Conservation (phyloP, 2,888 invertebrate genomes). For the Lithophane socia region DNA sequence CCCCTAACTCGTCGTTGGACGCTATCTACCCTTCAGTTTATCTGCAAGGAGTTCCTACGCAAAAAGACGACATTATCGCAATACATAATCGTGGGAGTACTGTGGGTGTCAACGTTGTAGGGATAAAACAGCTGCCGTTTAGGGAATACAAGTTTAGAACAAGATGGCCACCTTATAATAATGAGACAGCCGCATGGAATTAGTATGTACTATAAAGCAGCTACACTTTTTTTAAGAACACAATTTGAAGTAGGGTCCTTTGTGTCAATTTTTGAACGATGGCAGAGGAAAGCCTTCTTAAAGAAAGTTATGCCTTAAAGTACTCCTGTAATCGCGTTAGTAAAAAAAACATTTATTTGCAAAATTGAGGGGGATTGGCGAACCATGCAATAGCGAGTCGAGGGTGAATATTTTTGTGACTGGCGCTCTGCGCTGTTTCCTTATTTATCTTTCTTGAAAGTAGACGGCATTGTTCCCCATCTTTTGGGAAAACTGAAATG, state of each 20-base stretch:
- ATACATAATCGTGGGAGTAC: slow-evolving; percentile 23
- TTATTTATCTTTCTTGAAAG: slow-evolving; percentile 2
- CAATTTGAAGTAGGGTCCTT: not conserved
- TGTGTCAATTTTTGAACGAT: not conserved
- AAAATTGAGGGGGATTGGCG: slow-evolving; percentile 6
- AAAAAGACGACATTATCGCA: slow-evolving; percentile 38
- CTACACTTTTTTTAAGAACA: not conserved
- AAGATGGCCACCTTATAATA: slow-evolving; percentile 4
- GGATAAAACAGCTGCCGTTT: slow-evolving; percentile 20
- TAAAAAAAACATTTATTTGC: slow-evolving; percentile 23
- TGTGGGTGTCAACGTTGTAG: slow-evolving; percentile 30
- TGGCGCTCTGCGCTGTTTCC: not conserved
- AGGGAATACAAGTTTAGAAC: slow-evolving; percentile 34
- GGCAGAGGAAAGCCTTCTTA: not conserved
- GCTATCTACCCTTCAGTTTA: slow-evolving; percentile 51
- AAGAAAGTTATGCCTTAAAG: not conserved
- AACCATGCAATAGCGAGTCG: slow-evolving; percentile 19
- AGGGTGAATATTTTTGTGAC: slow-evolving; percentile 44
- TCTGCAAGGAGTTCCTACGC: slow-evolving; percentile 34
- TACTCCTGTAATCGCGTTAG: not conserved
- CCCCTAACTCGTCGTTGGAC: slow-evolving; percentile 31
- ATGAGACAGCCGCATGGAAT: not conserved
- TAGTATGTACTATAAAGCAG: not conserved
- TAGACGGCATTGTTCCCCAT: not conserved
- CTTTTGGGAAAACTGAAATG: not conserved